These are phyloP conservation scores for Zeus faber DNA, from an alignment of 2,113 vertebrate species.

Conservation along the genomic window DNA sequence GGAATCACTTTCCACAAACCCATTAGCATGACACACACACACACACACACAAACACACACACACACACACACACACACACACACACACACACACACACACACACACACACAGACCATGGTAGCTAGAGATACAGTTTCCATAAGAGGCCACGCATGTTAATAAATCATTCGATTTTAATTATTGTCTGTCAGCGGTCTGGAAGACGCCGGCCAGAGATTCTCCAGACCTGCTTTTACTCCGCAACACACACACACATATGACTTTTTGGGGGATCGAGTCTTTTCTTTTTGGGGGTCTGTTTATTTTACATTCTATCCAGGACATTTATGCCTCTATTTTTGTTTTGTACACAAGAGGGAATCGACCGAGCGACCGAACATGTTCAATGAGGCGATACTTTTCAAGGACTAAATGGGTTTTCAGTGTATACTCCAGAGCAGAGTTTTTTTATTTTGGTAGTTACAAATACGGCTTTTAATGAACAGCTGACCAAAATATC, in stretches of 20 bases:
- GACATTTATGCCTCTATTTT: slow-evolving; percentile 8
- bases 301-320: slow-evolving; percentile 43
- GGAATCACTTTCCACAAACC: slow-evolving; percentile 62
- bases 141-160: slow-evolving; percentile 59
- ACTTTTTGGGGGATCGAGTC: slow-evolving; percentile 33
- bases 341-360: no score
- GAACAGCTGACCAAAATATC: no score
- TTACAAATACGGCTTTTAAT: no score
- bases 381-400: no score
- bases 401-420: no score
- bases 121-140: slow-evolving; percentile 72
- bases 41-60: slow-evolving; percentile 16
- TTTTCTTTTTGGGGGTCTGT: slow-evolving; percentile 10
- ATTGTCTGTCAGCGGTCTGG: slow-evolving; percentile 69
- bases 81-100: slow-evolving; percentile 19
- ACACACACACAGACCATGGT: slow-evolving; percentile 10
- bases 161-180: slow-evolving; percentile 80
- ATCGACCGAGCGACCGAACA: no score
- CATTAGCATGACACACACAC: slow-evolving; percentile 56
- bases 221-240: slow-evolving; percentile 64
- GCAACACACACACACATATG: no score
- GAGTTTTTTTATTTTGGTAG: no score
- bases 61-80: slow-evolving; percentile 7
- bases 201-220: slow-evolving; percentile 61
- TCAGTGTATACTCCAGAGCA: no score